phyloP scores from a whole-genome alignment of 2,797 vertebrate species.

The Esox lucius region DNA sequence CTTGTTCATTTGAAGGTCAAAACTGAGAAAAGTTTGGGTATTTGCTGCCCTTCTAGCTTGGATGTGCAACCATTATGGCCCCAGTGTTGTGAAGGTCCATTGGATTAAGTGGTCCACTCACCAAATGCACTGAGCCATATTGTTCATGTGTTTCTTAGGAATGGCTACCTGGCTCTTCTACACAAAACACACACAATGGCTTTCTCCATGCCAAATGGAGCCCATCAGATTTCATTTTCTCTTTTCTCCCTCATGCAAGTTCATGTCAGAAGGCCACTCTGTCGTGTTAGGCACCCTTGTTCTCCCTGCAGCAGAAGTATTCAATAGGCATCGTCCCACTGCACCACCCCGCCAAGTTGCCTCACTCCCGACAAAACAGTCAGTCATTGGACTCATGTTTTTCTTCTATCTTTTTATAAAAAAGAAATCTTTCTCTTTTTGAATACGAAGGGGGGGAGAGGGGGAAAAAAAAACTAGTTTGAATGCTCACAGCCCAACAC shows the following conservation, averaged over 20 bases:
- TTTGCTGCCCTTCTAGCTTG: neutral
- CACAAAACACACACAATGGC: slow-evolving; percentile 5
- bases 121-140: neutral
- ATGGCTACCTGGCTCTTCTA: slow-evolving; percentile 5
- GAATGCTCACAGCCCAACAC: slow-evolving; percentile 68
- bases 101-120: slow-evolving; percentile 3
- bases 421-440: slow-evolving; percentile 59
- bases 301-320: slow-evolving; percentile 19
- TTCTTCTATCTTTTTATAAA: slow-evolving; percentile 54
- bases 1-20: neutral
- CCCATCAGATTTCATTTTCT: slow-evolving; percentile 33
- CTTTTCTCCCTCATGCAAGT: slow-evolving; percentile 30
- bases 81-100: neutral
- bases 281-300: slow-evolving; percentile 32
- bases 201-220: slow-evolving; percentile 18
- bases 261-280: slow-evolving; percentile 31
- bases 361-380: slow-evolving; percentile 69
- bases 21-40: neutral
- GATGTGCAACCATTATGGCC: neutral
- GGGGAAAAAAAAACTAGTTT: slow-evolving; percentile 41
- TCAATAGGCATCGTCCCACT: slow-evolving; percentile 28
- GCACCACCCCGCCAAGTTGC: slow-evolving; percentile 51
- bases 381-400: slow-evolving; percentile 63
- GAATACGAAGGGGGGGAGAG: slow-evolving; percentile 23
- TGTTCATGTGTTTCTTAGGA: slow-evolving; percentile 11